These are phyloP conservation scores for Brassicogethes aeneus DNA, from an alignment of 2,888 invertebrate genomes.

Conservation along the genomic window DNA sequence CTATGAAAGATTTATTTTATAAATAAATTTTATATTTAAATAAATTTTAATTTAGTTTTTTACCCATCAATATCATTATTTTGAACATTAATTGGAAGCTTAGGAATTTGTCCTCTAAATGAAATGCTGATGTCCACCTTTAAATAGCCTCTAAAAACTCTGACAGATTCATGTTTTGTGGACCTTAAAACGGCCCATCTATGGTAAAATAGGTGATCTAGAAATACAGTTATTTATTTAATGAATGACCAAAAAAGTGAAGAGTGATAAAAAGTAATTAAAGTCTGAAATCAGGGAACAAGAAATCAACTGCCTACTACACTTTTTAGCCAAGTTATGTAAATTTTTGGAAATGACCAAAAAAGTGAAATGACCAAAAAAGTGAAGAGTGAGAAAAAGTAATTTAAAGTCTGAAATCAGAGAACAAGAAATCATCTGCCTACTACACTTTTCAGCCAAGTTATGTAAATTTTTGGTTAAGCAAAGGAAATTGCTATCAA, in stretches of 20 bases:
- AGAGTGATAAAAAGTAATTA: neutral
- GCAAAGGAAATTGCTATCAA: no score
- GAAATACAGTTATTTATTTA: conserved; percentile 9
- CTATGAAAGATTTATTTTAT: conserved; percentile 37
- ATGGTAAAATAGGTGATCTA: conserved; percentile 73
- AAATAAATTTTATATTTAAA: neutral
- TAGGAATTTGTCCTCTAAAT: conserved; percentile 57
- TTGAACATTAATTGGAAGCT: conserved; percentile 43
- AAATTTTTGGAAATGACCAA: no score
- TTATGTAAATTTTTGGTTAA: no score
- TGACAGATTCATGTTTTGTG: conserved; percentile 43
- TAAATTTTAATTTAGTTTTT: conserved; percentile 18
- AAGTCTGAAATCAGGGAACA: no score
- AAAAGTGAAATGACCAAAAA: no score
- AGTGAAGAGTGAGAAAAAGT: no score
- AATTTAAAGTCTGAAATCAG: no score
- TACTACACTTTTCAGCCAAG: no score
- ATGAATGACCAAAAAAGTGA: conserved; percentile 2
- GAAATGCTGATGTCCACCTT: conserved; percentile 73
- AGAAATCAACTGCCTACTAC: no score
- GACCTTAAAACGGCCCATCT: conserved; percentile 77
- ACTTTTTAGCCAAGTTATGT: no score
- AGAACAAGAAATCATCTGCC: no score
- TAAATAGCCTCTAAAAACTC: conserved; percentile 61
- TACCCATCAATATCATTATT: conserved; percentile 67